Base-by-base conservation (phyloP, 2,888 invertebrate genomes). In the Encarsia formosa region DNA sequence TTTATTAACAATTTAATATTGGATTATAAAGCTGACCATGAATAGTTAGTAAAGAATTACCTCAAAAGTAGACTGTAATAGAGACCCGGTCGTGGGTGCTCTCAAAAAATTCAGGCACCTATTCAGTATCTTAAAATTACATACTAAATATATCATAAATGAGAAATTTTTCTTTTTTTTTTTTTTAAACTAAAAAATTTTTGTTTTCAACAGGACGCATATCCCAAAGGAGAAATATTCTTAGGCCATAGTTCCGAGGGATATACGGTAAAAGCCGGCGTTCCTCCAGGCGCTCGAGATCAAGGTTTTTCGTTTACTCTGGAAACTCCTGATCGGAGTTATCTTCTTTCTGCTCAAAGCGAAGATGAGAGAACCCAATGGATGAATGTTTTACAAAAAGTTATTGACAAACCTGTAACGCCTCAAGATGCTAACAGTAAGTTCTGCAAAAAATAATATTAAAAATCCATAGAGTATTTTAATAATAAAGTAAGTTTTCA, bases 191-290 rank as follows among this genome's bases (percentile, higher is more conserved):
- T 26, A 35, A 29, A 44, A 29, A 22, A n/a, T 40, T 13, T 31
- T n/a, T 37, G 24, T 55, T 63, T 61, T 9, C 65, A 37, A 18
- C 4, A 82, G 81, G 90, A 91, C 67, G 88, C 92, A 3, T 87
- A 88, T 76, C 91, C 93, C 0, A 92, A 91, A 75, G 92, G 92
- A 42, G 92, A 93, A 77, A 88, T 93, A 62, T 92, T 91, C 74
- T 77, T 93, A 61, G 91, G 92, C 69, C 82, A 87, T 67, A 79
- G 80, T 66, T 80, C 85, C 57, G 87, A 87, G 64, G 88, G 89
- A 2, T 92, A 86, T 71, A 81, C 82, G 54, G 82, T 91, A 29
- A 79, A 84, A 61, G 80, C 84, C 38, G 86, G 86, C 19, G 82
- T 83, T 13, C 80, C 82, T 2, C 76, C 77, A 1, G 84, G 83